Evolutionary conservation across 2,113 vertebrate genomes (phyloP).

Genomic region (Micromys minutus): DNA sequence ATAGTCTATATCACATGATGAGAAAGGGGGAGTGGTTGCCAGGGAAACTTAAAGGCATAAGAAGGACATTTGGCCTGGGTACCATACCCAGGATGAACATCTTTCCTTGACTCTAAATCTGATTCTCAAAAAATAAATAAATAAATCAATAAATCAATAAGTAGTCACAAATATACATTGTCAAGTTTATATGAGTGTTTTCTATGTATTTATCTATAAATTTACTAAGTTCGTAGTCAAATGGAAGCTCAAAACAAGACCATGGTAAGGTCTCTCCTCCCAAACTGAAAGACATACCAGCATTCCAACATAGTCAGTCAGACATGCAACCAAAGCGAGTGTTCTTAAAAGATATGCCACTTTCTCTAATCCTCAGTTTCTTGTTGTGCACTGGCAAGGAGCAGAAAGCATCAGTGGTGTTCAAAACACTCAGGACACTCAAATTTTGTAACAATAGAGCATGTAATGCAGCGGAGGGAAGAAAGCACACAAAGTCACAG

Average conservation of each 20-base stretch:
- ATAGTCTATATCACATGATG: not conserved
- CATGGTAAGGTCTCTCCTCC: not conserved
- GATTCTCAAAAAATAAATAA: constrained; percentile 11
- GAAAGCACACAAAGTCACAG: constrained; percentile 81
- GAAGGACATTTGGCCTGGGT: not conserved
- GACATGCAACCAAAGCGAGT: constrained; percentile 40
- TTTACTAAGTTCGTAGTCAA: not conserved
- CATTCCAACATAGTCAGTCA: constrained; percentile 65
- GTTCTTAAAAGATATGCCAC: not conserved
- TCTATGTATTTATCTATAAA: not conserved
- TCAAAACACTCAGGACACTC: not conserved
- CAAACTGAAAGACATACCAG: constrained; percentile 59
- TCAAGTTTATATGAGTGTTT: not conserved
- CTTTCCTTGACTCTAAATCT: not conserved
- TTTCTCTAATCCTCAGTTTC: not conserved
- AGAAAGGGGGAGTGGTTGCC: not conserved
- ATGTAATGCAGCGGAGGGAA: constrained; percentile 51
- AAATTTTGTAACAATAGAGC: constrained; percentile 57
- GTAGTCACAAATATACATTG: not conserved
- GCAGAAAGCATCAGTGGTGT: not conserved
- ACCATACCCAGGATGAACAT: not conserved
- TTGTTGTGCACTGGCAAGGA: not conserved
- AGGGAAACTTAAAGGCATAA: not conserved
- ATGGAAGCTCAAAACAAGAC: not conserved
- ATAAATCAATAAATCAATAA: too few species aligned